Conservation (phyloP, 2,113 vertebrate genomes). For the Elaphurus davidianus region DNA sequence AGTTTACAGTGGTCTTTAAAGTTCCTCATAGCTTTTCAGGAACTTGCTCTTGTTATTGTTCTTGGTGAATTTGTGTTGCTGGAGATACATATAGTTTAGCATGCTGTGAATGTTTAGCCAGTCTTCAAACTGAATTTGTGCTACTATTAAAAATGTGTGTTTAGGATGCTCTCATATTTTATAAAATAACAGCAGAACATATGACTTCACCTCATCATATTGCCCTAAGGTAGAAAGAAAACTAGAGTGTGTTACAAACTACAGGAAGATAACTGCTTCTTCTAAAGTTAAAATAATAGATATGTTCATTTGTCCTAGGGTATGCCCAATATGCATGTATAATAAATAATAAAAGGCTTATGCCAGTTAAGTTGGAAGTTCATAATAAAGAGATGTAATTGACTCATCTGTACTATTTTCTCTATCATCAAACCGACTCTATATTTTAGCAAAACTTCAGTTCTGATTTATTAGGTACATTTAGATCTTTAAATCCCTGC, state of each 20-base stretch:
- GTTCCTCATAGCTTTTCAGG: background rate
- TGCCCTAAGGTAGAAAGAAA: background rate
- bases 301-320: background rate
- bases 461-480: background rate
- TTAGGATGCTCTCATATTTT: background rate
- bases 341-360: background rate
- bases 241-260: background rate
- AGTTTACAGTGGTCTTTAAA: background rate
- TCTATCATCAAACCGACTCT: background rate
- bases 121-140: constrained; percentile 28
- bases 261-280: background rate
- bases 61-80: constrained; percentile 23
- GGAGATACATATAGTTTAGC: background rate
- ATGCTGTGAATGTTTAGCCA: background rate
- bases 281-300: background rate
- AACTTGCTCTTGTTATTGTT: background rate
- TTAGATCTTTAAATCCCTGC: background rate
- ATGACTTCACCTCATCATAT: background rate
- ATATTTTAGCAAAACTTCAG: background rate
- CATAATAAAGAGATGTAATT: background rate
- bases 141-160: constrained; percentile 28
- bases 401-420: background rate
- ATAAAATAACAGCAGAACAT: constrained; percentile 18
- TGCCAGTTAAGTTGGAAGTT: background rate
- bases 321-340: background rate